Evolutionary conservation across 53 echinoderm and acorn worm genomes (phyloP).

Genomic region (Astropecten irregularis): DNA sequence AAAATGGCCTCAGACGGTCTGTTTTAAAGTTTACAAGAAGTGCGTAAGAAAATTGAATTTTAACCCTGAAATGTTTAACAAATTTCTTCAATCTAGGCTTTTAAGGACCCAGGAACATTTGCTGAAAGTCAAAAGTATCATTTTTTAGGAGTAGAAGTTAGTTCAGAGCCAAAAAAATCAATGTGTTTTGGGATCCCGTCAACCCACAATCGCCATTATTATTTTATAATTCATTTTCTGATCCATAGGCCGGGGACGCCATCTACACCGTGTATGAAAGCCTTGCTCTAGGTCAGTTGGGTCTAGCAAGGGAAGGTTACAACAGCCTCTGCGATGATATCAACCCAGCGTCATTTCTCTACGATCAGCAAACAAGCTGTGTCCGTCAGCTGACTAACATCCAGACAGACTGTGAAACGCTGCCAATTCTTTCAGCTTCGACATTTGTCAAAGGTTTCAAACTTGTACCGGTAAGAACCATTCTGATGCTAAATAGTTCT

Average conservation of each 20-base stretch:
- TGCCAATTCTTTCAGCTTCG: slow-evolving; percentile 71
- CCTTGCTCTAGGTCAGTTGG: slow-evolving; percentile 73
- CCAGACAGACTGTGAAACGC: slow-evolving; percentile 59
- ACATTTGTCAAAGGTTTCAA: slow-evolving; percentile 83
- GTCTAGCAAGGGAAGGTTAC: slow-evolving; percentile 55
- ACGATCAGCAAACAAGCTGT: slow-evolving; percentile 66
- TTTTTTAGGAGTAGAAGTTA: no score
- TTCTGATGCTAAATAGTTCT: not conserved
- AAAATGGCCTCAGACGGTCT: no score
- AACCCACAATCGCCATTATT: no score
- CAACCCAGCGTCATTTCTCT: slow-evolving; percentile 85
- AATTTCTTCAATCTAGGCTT: no score
- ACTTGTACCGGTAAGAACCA: slow-evolving; percentile 75
- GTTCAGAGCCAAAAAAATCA: no score
- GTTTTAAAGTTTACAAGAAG: no score
- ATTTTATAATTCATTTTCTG: slow-evolving; percentile 2
- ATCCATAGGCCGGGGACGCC: slow-evolving; percentile 75
- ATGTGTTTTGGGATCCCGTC: no score
- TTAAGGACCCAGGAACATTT: no score
- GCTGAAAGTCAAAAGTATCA: no score
- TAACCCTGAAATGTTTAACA: no score
- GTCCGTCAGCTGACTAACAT: slow-evolving; percentile 63
- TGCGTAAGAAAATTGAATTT: no score
- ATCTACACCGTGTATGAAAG: slow-evolving; percentile 91
- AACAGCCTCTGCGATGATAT: slow-evolving; percentile 73